These are phyloP conservation scores for Terrapene triunguis DNA, from an alignment of 2,113 vertebrate genomes.

Conservation along the genomic window DNA sequence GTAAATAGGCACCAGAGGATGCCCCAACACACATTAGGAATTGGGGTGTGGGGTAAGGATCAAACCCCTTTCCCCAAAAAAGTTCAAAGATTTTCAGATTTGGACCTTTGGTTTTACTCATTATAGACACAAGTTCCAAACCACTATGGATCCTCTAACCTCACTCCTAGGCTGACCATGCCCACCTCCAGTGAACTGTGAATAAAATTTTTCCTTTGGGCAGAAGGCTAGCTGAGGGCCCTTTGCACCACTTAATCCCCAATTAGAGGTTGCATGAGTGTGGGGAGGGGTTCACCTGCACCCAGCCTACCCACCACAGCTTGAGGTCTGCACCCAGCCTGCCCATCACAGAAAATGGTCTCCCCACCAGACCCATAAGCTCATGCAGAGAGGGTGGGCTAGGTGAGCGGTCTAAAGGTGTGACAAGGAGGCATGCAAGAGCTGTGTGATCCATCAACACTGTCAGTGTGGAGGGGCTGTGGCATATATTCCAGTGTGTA, in stretches of 20 bases:
- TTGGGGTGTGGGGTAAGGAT: neutral
- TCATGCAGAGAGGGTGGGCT: neutral
- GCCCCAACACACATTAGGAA: neutral
- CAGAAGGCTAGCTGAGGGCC: neutral
- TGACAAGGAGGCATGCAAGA: neutral
- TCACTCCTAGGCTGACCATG: constrained; percentile 26
- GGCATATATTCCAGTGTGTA: neutral
- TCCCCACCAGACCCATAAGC: neutral
- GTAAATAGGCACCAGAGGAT: neutral
- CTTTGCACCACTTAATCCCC: neutral
- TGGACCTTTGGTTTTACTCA: neutral
- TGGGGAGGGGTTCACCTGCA: neutral
- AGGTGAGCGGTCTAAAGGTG: constrained; percentile 5
- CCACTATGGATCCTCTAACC: neutral
- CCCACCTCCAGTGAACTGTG: constrained; percentile 37
- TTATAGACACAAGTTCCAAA: constrained; percentile 12
- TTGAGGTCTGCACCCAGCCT: neutral
- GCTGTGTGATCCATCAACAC: neutral
- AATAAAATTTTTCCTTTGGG: neutral
- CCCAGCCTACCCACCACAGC: too few species aligned
- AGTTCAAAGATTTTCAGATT: neutral
- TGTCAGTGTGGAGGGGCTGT: neutral
- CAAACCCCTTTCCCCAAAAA: neutral
- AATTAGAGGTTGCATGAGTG: constrained; percentile 40
- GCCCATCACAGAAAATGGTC: neutral